A percentile compares a stretch with the other conserved stretches of the same genome.
Conservation (phyloP, 2,113 vertebrate genomes). For the Neomonachus schauinslandi region DNA sequence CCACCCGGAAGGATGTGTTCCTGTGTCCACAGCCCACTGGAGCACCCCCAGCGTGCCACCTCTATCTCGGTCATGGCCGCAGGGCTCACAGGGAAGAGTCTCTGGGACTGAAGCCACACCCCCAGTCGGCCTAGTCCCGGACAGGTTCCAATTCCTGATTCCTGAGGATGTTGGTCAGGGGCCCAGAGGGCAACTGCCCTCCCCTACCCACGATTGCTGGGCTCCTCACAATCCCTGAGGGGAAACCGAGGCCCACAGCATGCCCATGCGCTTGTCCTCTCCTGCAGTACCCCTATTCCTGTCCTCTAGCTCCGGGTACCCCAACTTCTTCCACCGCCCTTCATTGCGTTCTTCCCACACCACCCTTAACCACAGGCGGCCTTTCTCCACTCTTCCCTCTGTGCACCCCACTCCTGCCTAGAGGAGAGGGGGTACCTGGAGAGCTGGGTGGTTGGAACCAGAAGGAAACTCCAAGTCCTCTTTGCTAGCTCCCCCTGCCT, state of each 20-base stretch:
- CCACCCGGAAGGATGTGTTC: neutral
- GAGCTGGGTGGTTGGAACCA: neutral
- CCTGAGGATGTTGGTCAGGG: neutral
- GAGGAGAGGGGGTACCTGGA: neutral
- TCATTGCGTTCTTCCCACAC: neutral
- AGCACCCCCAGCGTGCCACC: neutral
- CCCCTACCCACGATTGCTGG: too few species aligned
- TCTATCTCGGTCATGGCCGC: neutral
- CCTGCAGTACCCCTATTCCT: neutral
- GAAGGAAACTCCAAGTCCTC: neutral
- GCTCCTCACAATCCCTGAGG: neutral
- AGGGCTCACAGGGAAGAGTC: neutral
- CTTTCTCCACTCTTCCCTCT: neutral
- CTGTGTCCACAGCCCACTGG: neutral
- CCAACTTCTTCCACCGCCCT: neutral
- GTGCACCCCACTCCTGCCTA: neutral
- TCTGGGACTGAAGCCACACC: neutral
- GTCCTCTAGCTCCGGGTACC: neutral
- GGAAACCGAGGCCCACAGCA: neutral
- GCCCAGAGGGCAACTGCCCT: neutral
- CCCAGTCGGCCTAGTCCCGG: neutral
- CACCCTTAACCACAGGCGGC: neutral
- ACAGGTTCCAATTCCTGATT: neutral
- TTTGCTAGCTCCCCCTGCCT: too few species aligned
- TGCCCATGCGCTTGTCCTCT: neutral